phyloP scores from a whole-genome alignment of 2,888 invertebrate genomes.

The Ophonus ardosiacus region DNA sequence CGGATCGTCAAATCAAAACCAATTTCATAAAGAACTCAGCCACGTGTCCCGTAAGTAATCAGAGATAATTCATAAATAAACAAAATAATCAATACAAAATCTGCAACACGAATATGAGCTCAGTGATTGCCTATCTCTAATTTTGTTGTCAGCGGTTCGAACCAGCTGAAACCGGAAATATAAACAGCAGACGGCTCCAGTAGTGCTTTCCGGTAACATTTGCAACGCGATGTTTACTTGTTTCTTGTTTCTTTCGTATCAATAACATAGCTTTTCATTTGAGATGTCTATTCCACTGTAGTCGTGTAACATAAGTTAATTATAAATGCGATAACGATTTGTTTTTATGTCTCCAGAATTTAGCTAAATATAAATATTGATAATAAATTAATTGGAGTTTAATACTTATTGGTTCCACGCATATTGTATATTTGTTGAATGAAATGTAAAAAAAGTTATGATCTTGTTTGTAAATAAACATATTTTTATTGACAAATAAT shows the following conservation, averaged over 20 bases:
- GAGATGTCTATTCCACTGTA: not conserved
- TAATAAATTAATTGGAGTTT: not conserved
- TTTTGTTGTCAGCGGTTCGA: not conserved
- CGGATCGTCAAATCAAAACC: no score
- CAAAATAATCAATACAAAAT: no score
- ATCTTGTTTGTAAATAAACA: not conserved
- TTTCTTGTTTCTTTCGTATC: not conserved
- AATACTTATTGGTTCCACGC: not conserved
- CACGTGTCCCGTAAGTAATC: no score
- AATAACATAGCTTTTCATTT: not conserved
- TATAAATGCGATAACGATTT: not conserved
- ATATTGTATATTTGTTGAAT: not conserved
- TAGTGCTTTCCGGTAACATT: not conserved
- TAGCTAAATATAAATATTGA: not conserved
- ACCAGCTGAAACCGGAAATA: not conserved
- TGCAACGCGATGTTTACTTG: not conserved
- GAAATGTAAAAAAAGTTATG: not conserved
- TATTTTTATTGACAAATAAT: no score
- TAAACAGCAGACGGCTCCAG: not conserved
- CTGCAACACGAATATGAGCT: not conserved
- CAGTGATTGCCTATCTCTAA: not conserved
- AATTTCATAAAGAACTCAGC: no score
- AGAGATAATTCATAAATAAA: no score
- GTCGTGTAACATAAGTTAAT: not conserved
- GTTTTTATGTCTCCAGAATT: not conserved